Base-by-base conservation (phyloP, 2,797 vertebrate species). In the Catamblyrhynchus diadema region DNA sequence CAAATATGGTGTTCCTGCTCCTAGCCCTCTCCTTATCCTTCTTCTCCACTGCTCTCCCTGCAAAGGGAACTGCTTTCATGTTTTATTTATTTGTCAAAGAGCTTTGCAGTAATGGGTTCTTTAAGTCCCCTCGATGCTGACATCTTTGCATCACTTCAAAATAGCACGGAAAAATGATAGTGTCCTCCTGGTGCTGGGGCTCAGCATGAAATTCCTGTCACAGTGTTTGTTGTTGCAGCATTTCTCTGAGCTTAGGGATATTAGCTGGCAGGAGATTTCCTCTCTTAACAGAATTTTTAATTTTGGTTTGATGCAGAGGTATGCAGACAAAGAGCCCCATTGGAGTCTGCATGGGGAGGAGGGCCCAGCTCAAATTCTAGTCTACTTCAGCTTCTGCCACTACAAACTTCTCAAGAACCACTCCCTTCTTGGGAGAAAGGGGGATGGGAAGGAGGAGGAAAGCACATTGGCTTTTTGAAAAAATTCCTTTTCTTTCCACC, bases 271-370 rank as follows among this genome's bases (percentile, higher is more conserved):
- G 88, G 95, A 97, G 88, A 94, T 88, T 97, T 97, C 93, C 61
- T 95, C 84, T 93, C 74, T 78, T 92, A 94, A 95, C 51, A 57
- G 74, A 82, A 86, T 94, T 96, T 95, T 96, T 87, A 95, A 97
- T 97, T 97, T 94, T 82, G 85, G 24, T 80, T 66, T 2, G 0
- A n/a, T 5, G 37, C 14, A 80, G 81, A 94, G 51, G 47, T 69
- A 15, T 72, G 66, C 35, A 95, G 94, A 53, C 24, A 51, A 71
- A 47, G 70, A 96, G 50, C 39, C 30, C 61, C 69, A 10, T 33
- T 82, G 95, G 82, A 67, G 54, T 78, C 64, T 48, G 54, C 39
- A 24, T 27, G 72, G 87, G 83, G n/a, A 92, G 42, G 64, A 86
- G 14, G 17, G 20, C 67, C 7, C 3, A 0, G 53, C 79, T 86